Percentiles rank a stretch among this genome's conserved stretches.
These are phyloP conservation scores for Macrotis lagotis DNA, from an alignment of 2,113 vertebrate genomes.

Conservation along the genomic window DNA sequence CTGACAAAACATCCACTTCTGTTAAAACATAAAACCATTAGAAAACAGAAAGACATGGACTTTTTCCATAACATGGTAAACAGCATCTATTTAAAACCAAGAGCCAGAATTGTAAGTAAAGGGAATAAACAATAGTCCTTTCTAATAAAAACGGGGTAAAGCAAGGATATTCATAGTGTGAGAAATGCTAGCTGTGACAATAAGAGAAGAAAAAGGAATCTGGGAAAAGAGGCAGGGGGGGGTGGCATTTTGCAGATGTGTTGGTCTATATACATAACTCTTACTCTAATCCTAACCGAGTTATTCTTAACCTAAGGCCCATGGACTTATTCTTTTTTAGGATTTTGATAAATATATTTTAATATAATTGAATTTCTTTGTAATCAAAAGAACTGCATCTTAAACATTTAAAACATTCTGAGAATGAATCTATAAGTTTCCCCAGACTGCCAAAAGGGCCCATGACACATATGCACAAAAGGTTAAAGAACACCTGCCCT, in stretches of 20 bases:
- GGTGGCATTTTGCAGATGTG: background rate
- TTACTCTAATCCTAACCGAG: background rate
- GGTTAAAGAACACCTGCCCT: background rate
- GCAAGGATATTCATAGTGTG: background rate
- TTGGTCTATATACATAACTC: background rate
- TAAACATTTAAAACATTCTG: background rate
- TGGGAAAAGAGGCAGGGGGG: background rate
- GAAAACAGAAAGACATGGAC: background rate
- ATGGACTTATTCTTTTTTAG: background rate
- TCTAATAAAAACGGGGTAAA: background rate
- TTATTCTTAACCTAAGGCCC: background rate
- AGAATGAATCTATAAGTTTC: background rate
- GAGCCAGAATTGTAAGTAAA: background rate
- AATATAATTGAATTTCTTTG: background rate
- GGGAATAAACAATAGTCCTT: background rate
- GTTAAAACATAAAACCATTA: background rate
- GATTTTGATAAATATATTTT: background rate
- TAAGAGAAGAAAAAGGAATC: background rate
- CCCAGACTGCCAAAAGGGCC: too few species aligned
- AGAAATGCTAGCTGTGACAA: background rate
- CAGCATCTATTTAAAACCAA: background rate
- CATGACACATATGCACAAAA: too few species aligned
- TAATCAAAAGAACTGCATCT: background rate
- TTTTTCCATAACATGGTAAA: background rate
- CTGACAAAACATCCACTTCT: background rate